These are phyloP conservation scores for Phrynocephalus vlangalii DNA, from an alignment of 2,797 vertebrate genomes.

Conservation along the genomic window DNA sequence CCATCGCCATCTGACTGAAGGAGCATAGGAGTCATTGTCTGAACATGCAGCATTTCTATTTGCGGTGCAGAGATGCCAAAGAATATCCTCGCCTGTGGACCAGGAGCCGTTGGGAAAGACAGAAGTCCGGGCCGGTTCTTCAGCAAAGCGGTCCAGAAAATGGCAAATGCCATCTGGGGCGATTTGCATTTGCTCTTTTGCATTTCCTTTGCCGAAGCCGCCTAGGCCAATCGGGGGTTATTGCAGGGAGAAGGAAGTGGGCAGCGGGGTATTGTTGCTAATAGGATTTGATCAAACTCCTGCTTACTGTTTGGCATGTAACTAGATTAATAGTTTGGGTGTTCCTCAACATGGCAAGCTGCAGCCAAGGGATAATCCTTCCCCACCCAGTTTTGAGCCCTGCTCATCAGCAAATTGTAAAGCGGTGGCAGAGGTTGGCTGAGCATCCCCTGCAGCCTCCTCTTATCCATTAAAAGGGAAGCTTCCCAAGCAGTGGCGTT, in stretches of 20 bases:
- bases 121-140: background rate
- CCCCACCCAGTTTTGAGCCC: constrained; percentile 56
- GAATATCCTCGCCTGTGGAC: background rate
- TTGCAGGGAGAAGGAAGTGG: constrained; percentile 25
- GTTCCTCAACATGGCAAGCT: constrained; percentile 60
- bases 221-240: constrained; percentile 41
- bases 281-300: constrained; percentile 70
- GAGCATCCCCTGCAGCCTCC: constrained; percentile 31
- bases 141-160: no score
- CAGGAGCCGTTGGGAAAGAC: background rate
- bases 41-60: background rate
- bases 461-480: constrained; percentile 66
- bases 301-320: constrained; percentile 57
- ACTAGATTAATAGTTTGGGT: constrained; percentile 62
- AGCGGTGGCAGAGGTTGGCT: constrained; percentile 54
- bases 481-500: constrained; percentile 56
- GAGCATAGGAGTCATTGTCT: background rate
- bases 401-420: constrained; percentile 46
- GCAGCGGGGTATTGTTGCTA: constrained; percentile 48
- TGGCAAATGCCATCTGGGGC: background rate
- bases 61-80: background rate
- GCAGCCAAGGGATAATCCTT: constrained; percentile 54
- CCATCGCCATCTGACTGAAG: background rate
- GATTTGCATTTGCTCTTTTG: constrained; percentile 23
- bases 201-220: constrained; percentile 24